Conservation (phyloP, 2,797 vertebrate genomes). For the Chromis chromis region DNA sequence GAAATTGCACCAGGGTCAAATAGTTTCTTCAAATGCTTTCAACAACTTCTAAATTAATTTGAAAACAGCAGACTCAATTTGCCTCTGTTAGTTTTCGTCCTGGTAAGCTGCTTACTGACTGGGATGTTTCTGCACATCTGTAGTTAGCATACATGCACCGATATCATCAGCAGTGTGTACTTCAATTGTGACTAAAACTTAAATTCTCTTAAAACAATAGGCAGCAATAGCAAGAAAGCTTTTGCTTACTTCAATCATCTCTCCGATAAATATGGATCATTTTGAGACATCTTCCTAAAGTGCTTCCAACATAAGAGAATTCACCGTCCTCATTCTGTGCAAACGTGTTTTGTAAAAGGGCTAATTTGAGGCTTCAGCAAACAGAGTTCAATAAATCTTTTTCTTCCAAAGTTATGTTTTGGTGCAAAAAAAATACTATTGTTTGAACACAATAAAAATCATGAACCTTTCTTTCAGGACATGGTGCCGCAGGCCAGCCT, state of each 20-base stretch:
- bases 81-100: slow-evolving; percentile 1
- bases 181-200: neutral
- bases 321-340: neutral
- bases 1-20: neutral
- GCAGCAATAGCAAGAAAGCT: too few species aligned
- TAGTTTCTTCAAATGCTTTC: slow-evolving; percentile 1
- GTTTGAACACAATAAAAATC: neutral
- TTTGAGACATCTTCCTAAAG: neutral
- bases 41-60: neutral
- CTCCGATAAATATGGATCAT: neutral
- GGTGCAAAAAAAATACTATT: neutral
- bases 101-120: neutral
- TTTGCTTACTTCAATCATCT: neutral
- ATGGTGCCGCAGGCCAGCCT: slow-evolving; percentile 31
- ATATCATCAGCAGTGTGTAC: neutral
- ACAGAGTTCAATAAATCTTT: neutral
- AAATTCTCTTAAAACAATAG: neutral
- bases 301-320: neutral
- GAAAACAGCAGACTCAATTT: neutral
- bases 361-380: neutral
- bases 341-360: neutral
- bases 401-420: neutral
- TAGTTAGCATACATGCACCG: neutral
- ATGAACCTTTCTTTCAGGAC: slow-evolving; percentile 7
- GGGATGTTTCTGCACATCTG: neutral